These are phyloP conservation scores for Calcarius ornatus DNA, from an alignment of 2,113 vertebrate species.

Conservation along the genomic window DNA sequence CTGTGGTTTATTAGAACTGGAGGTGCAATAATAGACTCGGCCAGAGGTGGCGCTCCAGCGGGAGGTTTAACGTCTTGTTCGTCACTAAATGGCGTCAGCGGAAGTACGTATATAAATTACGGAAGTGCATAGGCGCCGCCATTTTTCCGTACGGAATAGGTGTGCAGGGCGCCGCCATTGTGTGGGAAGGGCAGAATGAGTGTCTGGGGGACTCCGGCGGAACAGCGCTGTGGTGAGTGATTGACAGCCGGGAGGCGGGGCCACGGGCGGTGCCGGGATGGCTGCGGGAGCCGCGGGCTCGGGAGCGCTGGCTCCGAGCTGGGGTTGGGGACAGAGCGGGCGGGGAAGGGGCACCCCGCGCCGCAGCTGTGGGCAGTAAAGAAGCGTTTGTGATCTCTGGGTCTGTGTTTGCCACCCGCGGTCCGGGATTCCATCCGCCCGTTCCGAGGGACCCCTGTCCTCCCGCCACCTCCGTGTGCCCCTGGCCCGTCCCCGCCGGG, in stretches of 20 bases:
- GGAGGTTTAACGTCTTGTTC: background rate
- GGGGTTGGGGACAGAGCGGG: background rate
- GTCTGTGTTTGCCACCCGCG: too few species aligned
- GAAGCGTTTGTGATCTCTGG: background rate
- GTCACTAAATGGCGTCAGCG: background rate
- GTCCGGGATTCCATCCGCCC: background rate
- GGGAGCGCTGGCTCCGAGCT: background rate
- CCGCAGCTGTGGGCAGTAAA: too few species aligned
- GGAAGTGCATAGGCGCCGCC: background rate
- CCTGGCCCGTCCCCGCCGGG: too few species aligned
- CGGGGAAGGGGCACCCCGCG: background rate
- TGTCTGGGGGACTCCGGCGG: too few species aligned
- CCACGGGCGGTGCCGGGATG: too few species aligned
- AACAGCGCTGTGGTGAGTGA: background rate
- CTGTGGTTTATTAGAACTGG: background rate
- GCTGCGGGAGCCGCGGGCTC: too few species aligned
- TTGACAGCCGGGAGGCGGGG: too few species aligned
- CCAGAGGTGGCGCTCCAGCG: background rate
- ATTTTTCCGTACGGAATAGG: background rate
- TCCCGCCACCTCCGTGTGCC: background rate
- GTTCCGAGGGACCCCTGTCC: background rate
- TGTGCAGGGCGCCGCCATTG: background rate
- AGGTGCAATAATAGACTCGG: background rate
- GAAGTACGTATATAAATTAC: rapidly evolving
- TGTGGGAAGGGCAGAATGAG: background rate